Evolutionary conservation across 2,888 invertebrate species (phyloP), one percentile per base, ranked within the genome.

Genomic region (Cryptus armator): DNA sequence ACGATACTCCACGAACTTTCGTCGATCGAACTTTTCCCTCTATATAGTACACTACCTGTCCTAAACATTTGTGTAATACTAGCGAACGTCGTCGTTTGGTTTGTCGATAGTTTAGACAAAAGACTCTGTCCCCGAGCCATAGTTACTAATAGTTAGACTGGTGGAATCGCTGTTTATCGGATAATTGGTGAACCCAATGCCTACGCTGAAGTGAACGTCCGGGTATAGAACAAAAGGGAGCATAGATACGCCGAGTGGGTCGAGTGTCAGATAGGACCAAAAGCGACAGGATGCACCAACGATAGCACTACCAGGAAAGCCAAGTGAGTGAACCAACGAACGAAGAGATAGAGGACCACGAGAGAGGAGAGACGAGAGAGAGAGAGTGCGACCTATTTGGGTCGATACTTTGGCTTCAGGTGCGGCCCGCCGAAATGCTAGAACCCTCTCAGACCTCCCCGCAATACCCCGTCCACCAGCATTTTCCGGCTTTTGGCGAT

Each of bases 371-470:
- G 53, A 66, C 10, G 70, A 12, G 64, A 72, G 10, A 70, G 66
- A 19, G 78, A 75, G 85, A 83, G 85, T 56, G 79, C 84, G 71
- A 85, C 81, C 82, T 81, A 87, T 88, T 86, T 86, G 77, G 88
- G 88, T 88, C 88, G 88, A 88, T 88, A 88, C 88, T 86, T 87
- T 83, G 77, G 86, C 83, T 88, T 88, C 88, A 88, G 88, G 88
- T 88, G 88, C 88, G 88, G 83, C 84, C 81, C 87, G 82, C 87
- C 85, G 64, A 85, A 87, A 88, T 85, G 83, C 86, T 74, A 71
- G 85, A 80, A 86, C 87, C 86, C 86, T 85, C 74, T 64, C 29
- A 74, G 77, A 77, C 64, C 29, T 46, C 44, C 37, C 14, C 46
- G 66, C 46, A 62, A 75, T 64, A 37, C 7, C 32, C 14, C 1